phyloP scores from a whole-genome alignment of 2,113 vertebrate species.

The Eleginops maclovinus region DNA sequence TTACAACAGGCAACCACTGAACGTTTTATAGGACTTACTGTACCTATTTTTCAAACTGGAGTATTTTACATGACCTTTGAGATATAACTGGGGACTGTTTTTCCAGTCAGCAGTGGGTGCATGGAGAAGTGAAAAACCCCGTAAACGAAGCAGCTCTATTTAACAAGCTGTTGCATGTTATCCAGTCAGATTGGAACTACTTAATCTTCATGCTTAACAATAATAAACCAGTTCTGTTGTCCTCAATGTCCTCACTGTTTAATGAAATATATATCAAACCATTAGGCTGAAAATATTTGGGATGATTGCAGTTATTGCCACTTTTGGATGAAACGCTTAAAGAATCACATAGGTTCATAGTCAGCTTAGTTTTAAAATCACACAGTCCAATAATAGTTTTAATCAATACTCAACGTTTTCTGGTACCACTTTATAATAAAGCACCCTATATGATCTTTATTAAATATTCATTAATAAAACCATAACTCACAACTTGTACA shows the following conservation, averaged over 20 bases:
- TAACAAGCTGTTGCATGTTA: conserved; percentile 69
- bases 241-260: conserved; percentile 42
- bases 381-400: background rate
- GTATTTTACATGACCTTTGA: conserved; percentile 75
- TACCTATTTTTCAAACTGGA: conserved; percentile 69
- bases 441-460: background rate
- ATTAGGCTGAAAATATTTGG: conserved; percentile 40
- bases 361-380: background rate
- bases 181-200: conserved; percentile 50
- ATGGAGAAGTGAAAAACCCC: conserved; percentile 38
- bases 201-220: conserved; percentile 54
- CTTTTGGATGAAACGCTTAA: conserved; percentile 7
- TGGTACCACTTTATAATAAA: background rate
- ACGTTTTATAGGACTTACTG: conserved; percentile 64
- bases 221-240: conserved; percentile 55
- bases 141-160: conserved; percentile 52
- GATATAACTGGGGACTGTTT: conserved; percentile 46
- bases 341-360: background rate
- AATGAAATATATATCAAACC: conserved; percentile 15
- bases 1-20: conserved; percentile 53
- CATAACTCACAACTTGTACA: background rate
- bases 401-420: background rate
- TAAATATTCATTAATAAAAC: background rate
- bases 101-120: conserved; percentile 51
- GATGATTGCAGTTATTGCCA: conserved; percentile 48